phyloP scores from a whole-genome alignment of 2,888 invertebrate species.

The Empis livida region DNA sequence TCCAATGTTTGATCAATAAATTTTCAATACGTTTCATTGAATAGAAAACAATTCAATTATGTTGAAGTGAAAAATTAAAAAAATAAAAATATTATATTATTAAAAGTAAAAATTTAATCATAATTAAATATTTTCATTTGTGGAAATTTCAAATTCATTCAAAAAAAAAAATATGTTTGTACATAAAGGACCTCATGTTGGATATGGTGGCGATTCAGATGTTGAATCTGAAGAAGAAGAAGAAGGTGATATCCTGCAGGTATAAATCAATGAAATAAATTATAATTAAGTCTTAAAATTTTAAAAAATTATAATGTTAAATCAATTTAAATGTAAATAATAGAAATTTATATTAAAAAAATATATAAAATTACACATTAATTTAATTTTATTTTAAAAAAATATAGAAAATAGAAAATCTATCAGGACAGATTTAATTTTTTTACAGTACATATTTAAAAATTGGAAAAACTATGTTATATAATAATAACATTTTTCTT shows the following conservation, averaged over 20 bases:
- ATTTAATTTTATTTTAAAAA: neutral
- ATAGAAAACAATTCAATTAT: too few relatives aligned
- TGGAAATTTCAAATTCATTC: too few relatives aligned
- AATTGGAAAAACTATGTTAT: neutral
- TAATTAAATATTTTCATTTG: too few relatives aligned
- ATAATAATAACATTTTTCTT: too few relatives aligned
- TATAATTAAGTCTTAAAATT: neutral
- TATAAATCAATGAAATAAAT: slow-evolving; percentile 11
- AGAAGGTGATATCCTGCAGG: slow-evolving; percentile 34
- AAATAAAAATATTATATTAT: too few relatives aligned
- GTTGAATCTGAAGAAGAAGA: slow-evolving; percentile 48
- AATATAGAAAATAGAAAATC: neutral
- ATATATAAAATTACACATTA: neutral
- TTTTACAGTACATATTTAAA: too few relatives aligned
- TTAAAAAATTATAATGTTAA: too few relatives aligned
- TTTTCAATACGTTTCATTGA: too few relatives aligned
- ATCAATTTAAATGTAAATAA: neutral
- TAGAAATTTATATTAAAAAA: neutral
- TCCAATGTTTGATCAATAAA: too few relatives aligned
- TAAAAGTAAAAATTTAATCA: too few relatives aligned
- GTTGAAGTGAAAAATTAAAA: too few relatives aligned
- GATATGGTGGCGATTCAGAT: slow-evolving; percentile 38
- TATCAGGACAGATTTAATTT: neutral
- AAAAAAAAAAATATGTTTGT: slow-evolving; percentile 40
- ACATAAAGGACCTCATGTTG: slow-evolving; percentile 37